Evolutionary conservation across 2,797 vertebrate genomes (phyloP), one percentile per base, ranked within the genome.

Genomic region (Acanthurus tractus): DNA sequence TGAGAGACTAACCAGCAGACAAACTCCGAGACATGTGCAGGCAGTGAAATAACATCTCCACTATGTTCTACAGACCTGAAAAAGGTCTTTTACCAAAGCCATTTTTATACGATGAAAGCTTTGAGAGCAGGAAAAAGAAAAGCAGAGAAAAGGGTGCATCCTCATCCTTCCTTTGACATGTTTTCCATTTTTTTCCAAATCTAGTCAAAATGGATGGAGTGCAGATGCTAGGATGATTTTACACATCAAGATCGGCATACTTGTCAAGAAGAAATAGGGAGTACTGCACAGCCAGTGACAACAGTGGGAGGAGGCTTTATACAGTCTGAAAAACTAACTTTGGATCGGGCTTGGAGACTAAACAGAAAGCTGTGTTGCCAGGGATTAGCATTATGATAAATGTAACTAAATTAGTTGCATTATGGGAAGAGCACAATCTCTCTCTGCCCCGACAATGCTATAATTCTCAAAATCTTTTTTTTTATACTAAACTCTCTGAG

Each of bases 11-110:
- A 34, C 36, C 36, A 22, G 55, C 13, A 18, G 38, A 50, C 11
- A 1, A 25, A 36, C 40, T 22, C 49, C 11, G 7, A 76, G 63
- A 64, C 20, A 56, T 4, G 8, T 17, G 48, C 40, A 82, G 20
- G 44, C 45, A n/a, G 20, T 20, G 20, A 54, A 69, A 38, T 15
- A 66, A 56, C 38, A 58, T 45, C 34, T 73, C 50, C 4, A 14
- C 9, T 18, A 44, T 6, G 45, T 50, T 76, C 52, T 53, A 9
- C 22, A 46, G 45, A 34, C 22, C 45, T 38, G 11, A 7, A 44
- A 63, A 8, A 2, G 56, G 40, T 34, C 56, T 12, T 13, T 54
- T 2, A 61, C 12, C 44, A 68, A 74, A 45, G 52, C 45, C 12
- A 2, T 18, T 25, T 25, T 64, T 45, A 56, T 8, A 12, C 23